These are phyloP conservation scores for Peromyscus leucopus DNA, from an alignment of 2,113 vertebrate species.

Conservation along the genomic window DNA sequence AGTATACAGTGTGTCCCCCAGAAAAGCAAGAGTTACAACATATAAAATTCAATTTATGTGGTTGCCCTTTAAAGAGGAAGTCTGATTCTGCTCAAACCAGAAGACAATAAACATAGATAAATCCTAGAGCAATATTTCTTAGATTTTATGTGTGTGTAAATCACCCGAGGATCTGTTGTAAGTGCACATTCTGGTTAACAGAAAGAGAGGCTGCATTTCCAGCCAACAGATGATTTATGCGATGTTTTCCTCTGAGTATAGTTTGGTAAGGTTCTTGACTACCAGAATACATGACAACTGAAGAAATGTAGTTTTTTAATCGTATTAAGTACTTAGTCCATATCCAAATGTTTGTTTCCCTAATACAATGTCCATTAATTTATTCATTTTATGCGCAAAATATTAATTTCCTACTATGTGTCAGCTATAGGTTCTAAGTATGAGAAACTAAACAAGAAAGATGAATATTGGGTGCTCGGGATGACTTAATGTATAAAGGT, in stretches of 20 bases:
- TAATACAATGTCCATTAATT: neutral
- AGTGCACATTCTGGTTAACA: neutral
- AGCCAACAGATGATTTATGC: no score
- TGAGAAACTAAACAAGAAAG: neutral
- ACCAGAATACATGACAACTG: neutral
- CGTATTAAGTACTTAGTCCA: neutral
- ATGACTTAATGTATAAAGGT: neutral
- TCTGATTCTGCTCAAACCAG: neutral
- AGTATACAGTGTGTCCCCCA: neutral
- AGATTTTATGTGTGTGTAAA: neutral
- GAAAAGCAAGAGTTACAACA: neutral
- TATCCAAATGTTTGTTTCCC: neutral
- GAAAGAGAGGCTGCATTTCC: neutral
- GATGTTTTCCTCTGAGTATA: neutral
- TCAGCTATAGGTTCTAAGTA: neutral
- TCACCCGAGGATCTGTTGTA: neutral
- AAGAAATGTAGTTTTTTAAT: neutral
- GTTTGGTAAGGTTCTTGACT: neutral
- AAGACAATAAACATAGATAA: neutral
- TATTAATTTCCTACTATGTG: neutral
- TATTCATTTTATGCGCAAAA: neutral
- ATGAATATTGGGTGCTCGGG: neutral
- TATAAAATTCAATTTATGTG: conserved; percentile 3
- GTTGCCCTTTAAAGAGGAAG: neutral
- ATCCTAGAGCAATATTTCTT: neutral